Evolutionary conservation across 1,140 invertebrate genomes (phyloP), one percentile per base, ranked within the genome.

Genomic region (Sitobion miscanthi): DNA sequence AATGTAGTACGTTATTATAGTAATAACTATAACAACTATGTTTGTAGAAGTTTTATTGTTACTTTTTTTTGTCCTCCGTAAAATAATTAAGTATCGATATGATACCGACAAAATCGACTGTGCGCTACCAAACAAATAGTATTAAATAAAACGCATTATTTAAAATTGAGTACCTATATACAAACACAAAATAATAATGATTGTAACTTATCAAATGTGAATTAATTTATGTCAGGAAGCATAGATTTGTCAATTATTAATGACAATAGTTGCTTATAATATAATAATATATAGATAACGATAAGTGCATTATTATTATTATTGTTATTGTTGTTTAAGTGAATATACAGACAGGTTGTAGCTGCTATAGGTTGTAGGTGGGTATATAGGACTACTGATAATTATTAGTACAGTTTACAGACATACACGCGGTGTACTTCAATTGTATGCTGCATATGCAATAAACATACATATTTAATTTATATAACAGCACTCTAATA

Each of bases 271-370:
- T 77, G 14, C 3, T 77, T n/a, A 3, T 7, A 77, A 35, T 35
- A 14, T 83, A 38, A 35, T 17, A 35, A 38, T 83, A 83, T 23
- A 83, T 38, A 8, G 21, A 38, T 38, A 83, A 38, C 2, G 20
- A 38, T 38, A 82, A 83, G n/a, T 83, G 35, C 20, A 83, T 77
- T 69, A 69, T 57, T 57, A 57, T 54, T 57, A 57, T 77, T 77
- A 35, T 77, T 77, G n/a, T 77, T 77, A 77, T 77, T 77, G 62
- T 77, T 77, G 62, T 77, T 77, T n/a, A 77, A 77, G 62, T 77
- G 11, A 1, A 6, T n/a, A 77, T n/a, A 9, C 62, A 77, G 62
- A n/a, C 11, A 17, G n/a, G n/a, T 77, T 17, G 6, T 77, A 77
- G 62, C 14, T 77, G n/a, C 5, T 69, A n/a, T 17, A 69, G 11